Evolutionary conservation across 2,888 invertebrate genomes (phyloP).

Genomic region (Thymelicus sylvestris): DNA sequence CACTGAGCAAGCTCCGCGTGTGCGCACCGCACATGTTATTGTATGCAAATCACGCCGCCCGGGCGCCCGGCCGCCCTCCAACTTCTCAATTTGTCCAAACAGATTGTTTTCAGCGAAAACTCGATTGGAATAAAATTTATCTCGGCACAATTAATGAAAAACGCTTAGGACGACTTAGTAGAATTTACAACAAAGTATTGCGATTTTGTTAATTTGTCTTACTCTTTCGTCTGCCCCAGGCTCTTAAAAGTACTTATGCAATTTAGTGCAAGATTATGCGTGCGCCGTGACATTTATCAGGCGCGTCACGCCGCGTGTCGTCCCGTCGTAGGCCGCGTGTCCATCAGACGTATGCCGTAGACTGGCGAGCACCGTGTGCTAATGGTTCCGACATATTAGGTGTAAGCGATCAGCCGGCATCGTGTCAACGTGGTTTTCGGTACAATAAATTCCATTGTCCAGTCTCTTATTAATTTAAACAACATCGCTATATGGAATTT

Average conservation of each 20-base stretch:
- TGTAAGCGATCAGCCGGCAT: conserved; percentile 26
- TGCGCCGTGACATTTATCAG: conserved; percentile 45
- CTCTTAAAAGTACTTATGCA: too few species aligned
- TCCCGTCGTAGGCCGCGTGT: conserved; percentile 48
- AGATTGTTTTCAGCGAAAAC: conserved; percentile 71
- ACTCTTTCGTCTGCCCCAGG: too few species aligned
- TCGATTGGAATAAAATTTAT: conserved; percentile 68
- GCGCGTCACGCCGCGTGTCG: neutral
- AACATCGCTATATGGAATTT: conserved; percentile 6
- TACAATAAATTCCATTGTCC: conserved; percentile 24
- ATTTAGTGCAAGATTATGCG: neutral
- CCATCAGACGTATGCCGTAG: conserved; percentile 20
- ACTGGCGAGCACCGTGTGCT: conserved; percentile 6
- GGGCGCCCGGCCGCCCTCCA: conserved; percentile 43
- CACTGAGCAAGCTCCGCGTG: conserved; percentile 4
- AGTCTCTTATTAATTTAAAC: conserved; percentile 16
- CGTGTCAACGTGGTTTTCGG: conserved; percentile 23
- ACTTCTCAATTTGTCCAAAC: conserved; percentile 70
- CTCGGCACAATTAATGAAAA: conserved; percentile 63
- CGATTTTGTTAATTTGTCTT: conserved; percentile 52
- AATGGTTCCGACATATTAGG: conserved; percentile 20
- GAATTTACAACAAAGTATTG: conserved; percentile 72
- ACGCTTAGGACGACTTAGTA: conserved; percentile 59
- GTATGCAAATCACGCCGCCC: conserved; percentile 60
- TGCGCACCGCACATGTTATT: conserved; percentile 53